Evolutionary conservation across 2,113 vertebrate species (phyloP), one percentile per base, ranked within the genome.

Genomic region (Ceyx cyanopectus): DNA sequence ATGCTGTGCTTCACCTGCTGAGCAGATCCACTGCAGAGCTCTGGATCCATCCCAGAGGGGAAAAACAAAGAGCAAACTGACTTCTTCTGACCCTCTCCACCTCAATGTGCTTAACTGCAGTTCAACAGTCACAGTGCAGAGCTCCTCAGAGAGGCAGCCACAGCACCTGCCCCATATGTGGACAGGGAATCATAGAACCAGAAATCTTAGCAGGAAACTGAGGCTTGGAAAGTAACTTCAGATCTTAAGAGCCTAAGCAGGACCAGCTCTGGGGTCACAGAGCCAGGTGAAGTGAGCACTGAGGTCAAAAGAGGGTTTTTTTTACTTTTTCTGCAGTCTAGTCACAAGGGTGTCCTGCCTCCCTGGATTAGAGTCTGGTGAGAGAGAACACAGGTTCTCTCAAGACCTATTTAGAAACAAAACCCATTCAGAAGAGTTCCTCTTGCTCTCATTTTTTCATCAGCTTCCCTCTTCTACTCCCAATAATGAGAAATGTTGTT

Each of bases 401-500:
- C 48, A 50, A 50, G 23, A 50, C 12, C 48, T 50, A 50, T 13
- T 50, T 50, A 50, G 48, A 50, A 57, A 54, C 6, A 66, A 81
- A 76, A 50, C 5, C 11, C 58, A 4, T 74, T 86, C 40, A 54
- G 40, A 12, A 80, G 14, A 60, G 51, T 83, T 95, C 17, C 51
- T 75, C 54, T n/a, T 37, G 17, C 30, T 79, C 41, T 73, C 32
- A 18, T 90, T 93, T 92, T 62, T 83, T 86, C 67, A 88, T 67
- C 60, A 54, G 50, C 69, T 87, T 92, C 91, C 66, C 19, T 3
- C 15, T 89, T 27, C 86, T 76, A 4, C 84, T 60, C 37, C 41
- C 80, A 69, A 79, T 87, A 85, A 87, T 0, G 1, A 96, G 89
- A 90, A 93, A 96, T 73, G 74, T 29, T 72, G 40, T 87, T 89